These are phyloP conservation scores for Anoplolepis gracilipes DNA, from an alignment of 1,140 invertebrate genomes.

Conservation along the genomic window DNA sequence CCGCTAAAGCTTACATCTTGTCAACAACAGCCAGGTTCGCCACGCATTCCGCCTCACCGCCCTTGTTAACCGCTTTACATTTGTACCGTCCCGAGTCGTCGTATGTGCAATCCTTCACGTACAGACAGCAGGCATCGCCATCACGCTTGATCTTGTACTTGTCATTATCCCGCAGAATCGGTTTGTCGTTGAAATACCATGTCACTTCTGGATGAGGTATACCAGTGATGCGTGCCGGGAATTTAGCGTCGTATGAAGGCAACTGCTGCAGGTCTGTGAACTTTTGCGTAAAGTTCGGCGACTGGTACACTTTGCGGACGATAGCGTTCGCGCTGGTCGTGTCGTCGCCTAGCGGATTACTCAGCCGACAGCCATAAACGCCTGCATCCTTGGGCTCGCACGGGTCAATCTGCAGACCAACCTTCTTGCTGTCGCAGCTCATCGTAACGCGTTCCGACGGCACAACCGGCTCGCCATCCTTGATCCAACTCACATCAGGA, in stretches of 20 bases:
- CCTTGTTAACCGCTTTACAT: slow-evolving; percentile 92
- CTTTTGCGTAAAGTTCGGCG: slow-evolving; percentile 93
- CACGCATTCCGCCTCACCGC: slow-evolving; percentile 92
- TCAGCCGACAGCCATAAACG: slow-evolving; percentile 90
- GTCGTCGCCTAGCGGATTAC: slow-evolving; percentile 92
- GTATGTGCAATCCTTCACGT: slow-evolving; percentile 89
- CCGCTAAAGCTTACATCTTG: slow-evolving; percentile 89
- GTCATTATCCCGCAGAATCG: slow-evolving; percentile 87
- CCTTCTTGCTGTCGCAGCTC: slow-evolving; percentile 93
- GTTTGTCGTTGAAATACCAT: slow-evolving; percentile 93
- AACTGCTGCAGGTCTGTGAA: slow-evolving; percentile 95
- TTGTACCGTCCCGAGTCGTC: slow-evolving; percentile 92
- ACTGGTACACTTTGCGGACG: slow-evolving; percentile 92
- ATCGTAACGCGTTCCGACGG: slow-evolving; percentile 89
- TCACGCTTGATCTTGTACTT: slow-evolving; percentile 93
- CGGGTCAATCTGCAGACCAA: slow-evolving; percentile 92
- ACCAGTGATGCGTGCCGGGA: slow-evolving; percentile 93
- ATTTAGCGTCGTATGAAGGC: slow-evolving; percentile 92
- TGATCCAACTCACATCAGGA: slow-evolving; percentile 94
- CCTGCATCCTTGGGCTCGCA: slow-evolving; percentile 91
- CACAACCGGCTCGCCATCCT: slow-evolving; percentile 90
- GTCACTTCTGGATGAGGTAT: slow-evolving; percentile 94
- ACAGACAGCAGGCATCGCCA: slow-evolving; percentile 92
- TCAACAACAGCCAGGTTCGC: slow-evolving; percentile 92
- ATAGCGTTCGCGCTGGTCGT: slow-evolving; percentile 89